Evolutionary conservation across 1,140 invertebrate genomes (phyloP).

Genomic region (Scaptomyza hsui): DNA sequence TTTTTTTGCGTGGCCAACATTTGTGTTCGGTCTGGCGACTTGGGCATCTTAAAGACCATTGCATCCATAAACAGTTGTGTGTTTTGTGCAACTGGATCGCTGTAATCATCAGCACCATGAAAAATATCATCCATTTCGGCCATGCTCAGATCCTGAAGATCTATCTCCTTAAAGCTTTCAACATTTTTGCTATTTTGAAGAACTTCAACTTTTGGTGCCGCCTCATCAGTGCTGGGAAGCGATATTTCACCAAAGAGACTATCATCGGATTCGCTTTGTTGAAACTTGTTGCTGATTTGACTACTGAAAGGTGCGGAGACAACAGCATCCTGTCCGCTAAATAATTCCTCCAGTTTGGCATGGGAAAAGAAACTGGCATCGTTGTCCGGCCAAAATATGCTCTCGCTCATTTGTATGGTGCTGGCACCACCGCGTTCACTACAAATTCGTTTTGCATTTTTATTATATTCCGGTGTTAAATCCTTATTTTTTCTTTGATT

Average conservation of each 20-base stretch:
- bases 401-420: conserved; percentile 39
- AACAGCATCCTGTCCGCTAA: conserved; percentile 39
- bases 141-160: conserved; percentile 53
- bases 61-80: conserved; percentile 70
- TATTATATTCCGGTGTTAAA: conserved; percentile 1
- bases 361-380: conserved; percentile 71
- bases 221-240: conserved; percentile 13
- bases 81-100: conserved; percentile 54
- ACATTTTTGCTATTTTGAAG: background rate
- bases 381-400: conserved; percentile 64
- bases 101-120: conserved; percentile 43
- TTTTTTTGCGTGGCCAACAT: conserved; percentile 2
- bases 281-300: conserved; percentile 23
- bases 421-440: conserved; percentile 24
- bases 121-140: conserved; percentile 60
- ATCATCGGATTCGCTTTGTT: conserved; percentile 48
- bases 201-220: background rate
- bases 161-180: conserved; percentile 58
- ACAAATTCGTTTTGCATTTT: conserved; percentile 19
- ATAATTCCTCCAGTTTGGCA: conserved; percentile 59
- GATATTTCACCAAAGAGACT: conserved; percentile 66
- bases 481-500: conserved; percentile 9
- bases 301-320: conserved; percentile 27
- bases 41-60: conserved; percentile 63
- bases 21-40: conserved; percentile 36